Evolutionary conservation across 1,140 invertebrate species (phyloP).

Genomic region (Drosophila sp.): DNA sequence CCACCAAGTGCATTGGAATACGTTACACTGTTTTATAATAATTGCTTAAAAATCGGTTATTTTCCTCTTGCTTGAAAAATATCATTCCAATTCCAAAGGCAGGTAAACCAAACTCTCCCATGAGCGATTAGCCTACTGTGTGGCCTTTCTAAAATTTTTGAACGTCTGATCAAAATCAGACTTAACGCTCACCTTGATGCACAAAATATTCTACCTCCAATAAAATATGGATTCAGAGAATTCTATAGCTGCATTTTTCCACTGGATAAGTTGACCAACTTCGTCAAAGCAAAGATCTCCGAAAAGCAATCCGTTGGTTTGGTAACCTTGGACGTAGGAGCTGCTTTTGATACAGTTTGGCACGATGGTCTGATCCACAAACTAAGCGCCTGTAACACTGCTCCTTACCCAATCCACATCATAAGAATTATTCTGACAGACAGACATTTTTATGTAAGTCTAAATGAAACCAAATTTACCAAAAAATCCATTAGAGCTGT

Average conservation of each 20-base stretch:
- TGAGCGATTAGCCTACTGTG: slow-evolving; percentile 9
- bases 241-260: background rate
- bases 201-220: background rate
- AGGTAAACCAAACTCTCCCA: slow-evolving; percentile 2
- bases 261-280: background rate
- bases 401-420: background rate
- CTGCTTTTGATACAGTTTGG: background rate
- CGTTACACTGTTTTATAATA: background rate
- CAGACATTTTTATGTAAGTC: background rate
- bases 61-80: slow-evolving; percentile 6
- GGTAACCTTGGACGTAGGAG: slow-evolving; percentile 7
- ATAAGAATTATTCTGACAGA: background rate
- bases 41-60: slow-evolving; percentile 1
- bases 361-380: background rate
- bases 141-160: slow-evolving; percentile 8
- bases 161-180: background rate
- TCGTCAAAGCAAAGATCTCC: background rate
- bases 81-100: slow-evolving; percentile 14
- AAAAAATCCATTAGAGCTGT: slow-evolving; percentile 4
- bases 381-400: background rate
- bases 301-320: slow-evolving; percentile 1
- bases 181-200: slow-evolving; percentile 3
- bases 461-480: background rate
- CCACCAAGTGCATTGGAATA: slow-evolving; percentile 3
- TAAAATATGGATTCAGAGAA: background rate